These are phyloP conservation scores for Megamerina dolium DNA, from an alignment of 2,888 invertebrate genomes.

Conservation along the genomic window DNA sequence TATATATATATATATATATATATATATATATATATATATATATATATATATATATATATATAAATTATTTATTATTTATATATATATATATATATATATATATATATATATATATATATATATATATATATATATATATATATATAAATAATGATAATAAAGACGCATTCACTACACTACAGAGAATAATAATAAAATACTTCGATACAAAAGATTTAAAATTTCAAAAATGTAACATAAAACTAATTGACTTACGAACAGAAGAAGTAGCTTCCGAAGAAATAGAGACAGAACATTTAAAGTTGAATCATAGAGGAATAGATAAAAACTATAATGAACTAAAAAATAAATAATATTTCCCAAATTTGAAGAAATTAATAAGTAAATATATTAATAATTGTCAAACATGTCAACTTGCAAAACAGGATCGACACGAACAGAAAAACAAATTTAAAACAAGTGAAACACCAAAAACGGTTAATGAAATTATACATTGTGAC, in stretches of 20 bases:
- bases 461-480: not conserved
- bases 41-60: no score
- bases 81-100: no score
- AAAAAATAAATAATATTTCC: slow-evolving; percentile 4
- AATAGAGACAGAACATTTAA: no score
- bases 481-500: slow-evolving; percentile 7
- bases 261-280: no score
- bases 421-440: slow-evolving; percentile 10
- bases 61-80: no score
- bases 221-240: not conserved
- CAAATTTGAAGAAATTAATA: slow-evolving; percentile 7
- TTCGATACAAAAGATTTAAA: slow-evolving; percentile 3
- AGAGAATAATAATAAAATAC: not conserved
- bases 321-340: slow-evolving; percentile 8
- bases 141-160: no score
- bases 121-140: not conserved
- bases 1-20: no score
- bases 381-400: slow-evolving; percentile 9
- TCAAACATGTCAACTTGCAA: slow-evolving; percentile 2
- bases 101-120: no score
- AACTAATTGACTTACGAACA: no score
- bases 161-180: no score
- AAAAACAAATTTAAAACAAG: slow-evolving; percentile 6
- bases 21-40: no score
- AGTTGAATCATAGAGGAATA: no score